Base-by-base conservation (phyloP, 1,140 invertebrate genomes). In the Drosophila serrata region DNA sequence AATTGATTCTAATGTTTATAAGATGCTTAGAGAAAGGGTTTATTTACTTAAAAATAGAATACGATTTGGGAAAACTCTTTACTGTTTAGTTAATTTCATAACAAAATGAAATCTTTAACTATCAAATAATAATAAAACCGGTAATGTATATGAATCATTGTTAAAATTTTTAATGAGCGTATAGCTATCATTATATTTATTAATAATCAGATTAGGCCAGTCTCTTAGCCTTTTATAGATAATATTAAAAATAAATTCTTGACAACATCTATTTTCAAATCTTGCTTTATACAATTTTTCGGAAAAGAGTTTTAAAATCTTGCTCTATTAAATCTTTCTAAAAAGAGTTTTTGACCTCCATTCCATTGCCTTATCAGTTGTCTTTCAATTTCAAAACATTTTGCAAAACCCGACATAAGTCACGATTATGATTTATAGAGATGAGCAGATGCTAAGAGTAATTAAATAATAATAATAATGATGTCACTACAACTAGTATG, bases 311-410 rank as follows among this genome's bases (percentile, higher is more conserved):
- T n/a, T n/a, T n/a, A n/a, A n/a, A n/a, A n/a, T n/a, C n/a, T n/a
- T n/a, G n/a, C n/a, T n/a, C n/a, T n/a, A n/a, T n/a, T n/a, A 31
- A 33, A 51, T 51, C 29, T 51, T 33, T 19, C 29, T 13, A 17
- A 33, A 53, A 35, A 53, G 49, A 35, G 24, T 33, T 53, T 40
- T 24, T 24, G 13, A 35, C 29, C 45, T 27, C 29, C 11, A 45
- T 35, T 24, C 22, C n/a, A 31, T 22, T 65, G 31, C 35, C 37
- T 68, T 69, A 69, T 69, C 62, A 22, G 37, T 22, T 27, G 12
- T 22, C 2, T 24, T 24, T 24, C 24, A 56, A 12, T 17, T 67
- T 27, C 31, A 55, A 42, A 65, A 51, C 65, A 65, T 65, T 53
- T 42, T 29, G 61, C 46, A 37, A 69, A 69, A 43, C 48, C 19